Evolutionary conservation across 1,140 invertebrate genomes (phyloP).

Genomic region (Cotesia chilonis): DNA sequence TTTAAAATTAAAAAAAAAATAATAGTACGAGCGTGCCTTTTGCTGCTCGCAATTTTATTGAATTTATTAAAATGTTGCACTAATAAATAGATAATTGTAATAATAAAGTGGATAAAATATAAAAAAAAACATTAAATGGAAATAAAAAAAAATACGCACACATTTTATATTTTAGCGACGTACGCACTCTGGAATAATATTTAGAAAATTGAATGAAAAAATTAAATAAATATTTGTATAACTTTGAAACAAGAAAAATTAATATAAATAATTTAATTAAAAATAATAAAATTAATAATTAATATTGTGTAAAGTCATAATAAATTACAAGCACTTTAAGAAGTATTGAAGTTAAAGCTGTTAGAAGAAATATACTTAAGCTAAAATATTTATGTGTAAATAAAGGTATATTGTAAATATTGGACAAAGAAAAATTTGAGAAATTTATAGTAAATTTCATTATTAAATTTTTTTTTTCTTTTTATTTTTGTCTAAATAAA

Average conservation of each 20-base stretch:
- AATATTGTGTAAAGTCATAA: not conserved
- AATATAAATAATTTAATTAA: not conserved
- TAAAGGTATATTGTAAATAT: too few species aligned
- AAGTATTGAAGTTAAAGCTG: too few species aligned
- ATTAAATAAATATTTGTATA: constrained; percentile 23
- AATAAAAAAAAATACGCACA: constrained; percentile 21
- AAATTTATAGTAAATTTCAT: too few species aligned
- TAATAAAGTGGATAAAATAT: not conserved
- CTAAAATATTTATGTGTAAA: too few species aligned
- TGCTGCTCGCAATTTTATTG: constrained; percentile 25
- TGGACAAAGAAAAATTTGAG: too few species aligned
- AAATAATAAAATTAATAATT: not conserved
- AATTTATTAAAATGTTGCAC: constrained; percentile 8
- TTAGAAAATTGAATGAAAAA: constrained; percentile 3
- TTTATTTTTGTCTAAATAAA: too few species aligned
- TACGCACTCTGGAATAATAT: constrained; percentile 13
- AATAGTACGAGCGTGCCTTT: constrained; percentile 22
- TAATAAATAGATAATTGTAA: constrained; percentile 7
- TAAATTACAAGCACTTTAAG: not conserved
- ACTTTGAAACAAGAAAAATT: constrained; percentile 13
- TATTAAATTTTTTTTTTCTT: too few species aligned
- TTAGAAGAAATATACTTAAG: too few species aligned
- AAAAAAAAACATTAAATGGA: constrained; percentile 5
- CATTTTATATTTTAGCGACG: constrained; percentile 33
- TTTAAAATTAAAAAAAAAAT: constrained; percentile 7